Base-by-base conservation (phyloP, 2,888 invertebrate genomes). In the Apamea epomidion region DNA sequence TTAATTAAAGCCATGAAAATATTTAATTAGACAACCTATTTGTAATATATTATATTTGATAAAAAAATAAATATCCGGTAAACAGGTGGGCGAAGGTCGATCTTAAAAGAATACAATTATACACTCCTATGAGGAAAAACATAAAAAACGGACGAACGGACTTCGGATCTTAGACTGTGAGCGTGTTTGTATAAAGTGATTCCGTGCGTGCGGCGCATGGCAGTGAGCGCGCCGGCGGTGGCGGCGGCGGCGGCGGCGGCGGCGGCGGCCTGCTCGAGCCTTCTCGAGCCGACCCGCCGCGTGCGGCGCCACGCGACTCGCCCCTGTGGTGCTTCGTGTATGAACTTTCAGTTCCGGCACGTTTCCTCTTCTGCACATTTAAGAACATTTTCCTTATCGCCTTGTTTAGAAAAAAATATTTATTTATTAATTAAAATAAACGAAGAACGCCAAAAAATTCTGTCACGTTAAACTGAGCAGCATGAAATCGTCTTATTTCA, bases 401-500 rank as follows among this genome's bases (percentile, higher is more conserved):
- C 21, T 14, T 32, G 51, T 14, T 25, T 32, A 29, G 5, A n/a
- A 51, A 74, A n/a, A n/a, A n/a, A n/a, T n/a, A n/a, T n/a, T n/a
- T n/a, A n/a, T n/a, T n/a, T n/a, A n/a, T n/a, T n/a, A n/a, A n/a
- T n/a, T n/a, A n/a, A n/a, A 48, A 82, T 14, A 65, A 51, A 65
- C 29, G n/a, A 32, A 25, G n/a, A 76, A 32, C 7, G 7, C 58
- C 25, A 62, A 45, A 64, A 68, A 78, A 45, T 21, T 69, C 21
- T 54, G 51, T 29, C 37, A 58, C 29, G 12, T 29, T 37, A 48
- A 69, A 67, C 62, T 62, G 51, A 54, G 70, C 67, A 60, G 32
- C 81, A 67, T 65, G 42, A 80, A 84, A 80, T 68, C 51, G 45
- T 51, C 74, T 70, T 85, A 65, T 85, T 76, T 72, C 32, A 58